Evolutionary conservation across 1,140 invertebrate species (phyloP).

Genomic region (Lamellibrachia luymesi): DNA sequence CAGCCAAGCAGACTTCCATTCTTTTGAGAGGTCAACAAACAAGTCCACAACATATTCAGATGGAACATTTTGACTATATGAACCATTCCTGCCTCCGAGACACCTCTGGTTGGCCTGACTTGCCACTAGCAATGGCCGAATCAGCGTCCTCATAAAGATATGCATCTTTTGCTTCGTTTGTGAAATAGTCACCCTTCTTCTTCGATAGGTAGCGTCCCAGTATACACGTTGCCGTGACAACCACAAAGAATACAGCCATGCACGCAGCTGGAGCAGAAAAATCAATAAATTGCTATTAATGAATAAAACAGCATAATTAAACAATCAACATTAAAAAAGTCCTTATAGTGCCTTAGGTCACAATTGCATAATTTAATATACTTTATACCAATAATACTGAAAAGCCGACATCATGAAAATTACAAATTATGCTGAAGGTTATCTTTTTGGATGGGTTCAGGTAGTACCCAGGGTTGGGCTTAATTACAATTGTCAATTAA

Average conservation of each 20-base stretch:
- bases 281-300: too few relatives aligned
- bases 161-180: constrained; percentile 91
- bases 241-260: neutral
- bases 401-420: neutral
- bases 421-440: neutral
- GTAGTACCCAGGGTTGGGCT: too few relatives aligned
- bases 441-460: neutral
- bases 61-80: neutral
- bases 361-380: neutral
- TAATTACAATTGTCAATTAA: too few relatives aligned
- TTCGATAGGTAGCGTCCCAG: constrained; percentile 82
- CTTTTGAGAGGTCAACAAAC: neutral
- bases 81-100: constrained; percentile 90
- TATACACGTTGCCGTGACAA: constrained; percentile 45
- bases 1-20: neutral
- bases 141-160: constrained; percentile 87
- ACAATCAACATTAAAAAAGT: neutral
- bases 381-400: neutral
- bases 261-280: neutral
- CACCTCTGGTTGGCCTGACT: constrained; percentile 84
- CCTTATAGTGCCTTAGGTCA: neutral
- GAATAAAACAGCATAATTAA: neutral
- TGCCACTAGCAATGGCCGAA: constrained; percentile 83
- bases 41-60: neutral
- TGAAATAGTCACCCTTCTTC: constrained; percentile 94